Evolutionary conservation across 2,797 vertebrate genomes (phyloP).

Genomic region (Sandelia bainsii): DNA sequence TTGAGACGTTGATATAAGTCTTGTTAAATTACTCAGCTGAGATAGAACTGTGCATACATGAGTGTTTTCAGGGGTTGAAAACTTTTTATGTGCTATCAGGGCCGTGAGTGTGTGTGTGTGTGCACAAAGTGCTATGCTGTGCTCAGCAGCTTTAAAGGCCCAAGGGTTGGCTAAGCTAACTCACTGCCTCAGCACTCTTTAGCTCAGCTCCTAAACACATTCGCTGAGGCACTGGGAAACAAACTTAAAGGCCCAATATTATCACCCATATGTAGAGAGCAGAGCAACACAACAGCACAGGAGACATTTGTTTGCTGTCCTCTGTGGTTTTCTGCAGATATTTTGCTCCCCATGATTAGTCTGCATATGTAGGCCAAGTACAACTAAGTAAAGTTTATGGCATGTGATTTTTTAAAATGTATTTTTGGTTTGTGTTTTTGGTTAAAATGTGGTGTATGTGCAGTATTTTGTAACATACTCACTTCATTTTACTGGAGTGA

Average conservation of each 20-base stretch:
- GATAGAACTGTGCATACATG: conserved; percentile 77
- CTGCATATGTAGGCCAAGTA: no score
- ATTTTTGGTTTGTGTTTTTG: neutral
- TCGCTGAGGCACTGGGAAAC: conserved; percentile 79
- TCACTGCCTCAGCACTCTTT: conserved; percentile 81
- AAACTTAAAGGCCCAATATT: conserved; percentile 81
- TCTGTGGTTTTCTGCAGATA: conserved; percentile 49
- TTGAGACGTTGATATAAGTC: conserved; percentile 81
- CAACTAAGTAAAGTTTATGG: neutral
- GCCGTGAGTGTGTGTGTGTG: conserved; percentile 50
- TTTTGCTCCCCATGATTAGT: no score
- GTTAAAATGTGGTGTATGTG: neutral
- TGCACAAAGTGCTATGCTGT: conserved; percentile 78
- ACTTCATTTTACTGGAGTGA: neutral
- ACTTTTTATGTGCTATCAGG: conserved; percentile 84
- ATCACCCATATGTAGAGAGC: conserved; percentile 78
- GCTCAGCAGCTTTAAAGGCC: conserved; percentile 85
- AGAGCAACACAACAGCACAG: conserved; percentile 71
- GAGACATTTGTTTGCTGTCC: conserved; percentile 64
- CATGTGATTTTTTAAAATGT: neutral
- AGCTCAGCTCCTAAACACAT: conserved; percentile 79
- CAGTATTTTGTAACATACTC: neutral
- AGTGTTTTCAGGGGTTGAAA: conserved; percentile 81
- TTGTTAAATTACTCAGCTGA: conserved; percentile 85
- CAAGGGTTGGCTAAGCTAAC: conserved; percentile 84